phyloP scores from a whole-genome alignment of 2,888 invertebrate species.

The Rotaria socialis region DNA sequence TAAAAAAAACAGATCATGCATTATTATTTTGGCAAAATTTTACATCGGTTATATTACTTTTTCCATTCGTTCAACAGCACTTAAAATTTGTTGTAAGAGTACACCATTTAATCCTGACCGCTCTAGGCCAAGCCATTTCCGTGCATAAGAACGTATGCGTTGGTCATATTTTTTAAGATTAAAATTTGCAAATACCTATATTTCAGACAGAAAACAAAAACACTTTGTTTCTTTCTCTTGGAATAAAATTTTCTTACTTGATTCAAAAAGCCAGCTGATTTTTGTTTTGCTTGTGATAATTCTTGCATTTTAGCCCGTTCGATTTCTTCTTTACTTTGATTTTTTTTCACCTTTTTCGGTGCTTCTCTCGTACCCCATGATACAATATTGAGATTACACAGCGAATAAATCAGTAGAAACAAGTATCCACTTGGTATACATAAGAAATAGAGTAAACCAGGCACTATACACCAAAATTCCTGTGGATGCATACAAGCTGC shows the following conservation, averaged over 20 bases:
- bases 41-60: background rate
- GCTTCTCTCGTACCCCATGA: constrained; percentile 88
- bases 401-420: constrained; percentile 80
- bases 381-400: constrained; percentile 86
- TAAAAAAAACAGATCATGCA: background rate
- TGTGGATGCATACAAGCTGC: constrained; percentile 94
- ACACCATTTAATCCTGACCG: constrained; percentile 39
- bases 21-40: background rate
- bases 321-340: constrained; percentile 75
- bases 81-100: constrained; percentile 43
- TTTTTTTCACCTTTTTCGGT: constrained; percentile 63
- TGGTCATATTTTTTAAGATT: constrained; percentile 34
- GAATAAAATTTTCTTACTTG: constrained; percentile 28
- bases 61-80: constrained; percentile 43
- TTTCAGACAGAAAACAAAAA: background rate
- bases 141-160: background rate
- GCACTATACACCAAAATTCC: constrained; percentile 66
- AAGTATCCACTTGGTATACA: constrained; percentile 92
- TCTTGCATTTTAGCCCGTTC: constrained; percentile 66
- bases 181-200: constrained; percentile 14
- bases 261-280: constrained; percentile 42
- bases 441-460: constrained; percentile 74
- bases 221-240: too few relatives aligned
- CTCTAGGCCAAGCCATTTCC: constrained; percentile 44
- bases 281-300: constrained; percentile 42